Evolutionary conservation across 2,888 invertebrate species (phyloP).

Genomic region (Sinhomidia bicolor): DNA sequence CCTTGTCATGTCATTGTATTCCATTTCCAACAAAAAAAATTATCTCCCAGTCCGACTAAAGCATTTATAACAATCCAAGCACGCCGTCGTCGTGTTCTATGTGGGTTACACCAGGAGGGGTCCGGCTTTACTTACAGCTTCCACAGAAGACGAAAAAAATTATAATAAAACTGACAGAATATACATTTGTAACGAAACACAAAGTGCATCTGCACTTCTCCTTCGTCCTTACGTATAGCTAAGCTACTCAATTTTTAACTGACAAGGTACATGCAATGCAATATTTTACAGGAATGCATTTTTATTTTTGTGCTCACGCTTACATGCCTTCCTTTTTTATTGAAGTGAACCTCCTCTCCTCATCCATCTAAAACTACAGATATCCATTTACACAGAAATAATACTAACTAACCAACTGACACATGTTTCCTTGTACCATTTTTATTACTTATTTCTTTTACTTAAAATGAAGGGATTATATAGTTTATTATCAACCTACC

Average conservation of each 20-base stretch:
- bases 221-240: constrained; percentile 10
- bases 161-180: constrained; percentile 17
- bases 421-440: constrained; percentile 72
- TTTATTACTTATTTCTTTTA: constrained; percentile 38
- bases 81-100: constrained; percentile 14
- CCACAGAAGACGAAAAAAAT: constrained; percentile 33
- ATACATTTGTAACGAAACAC: constrained; percentile 34
- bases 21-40: neutral
- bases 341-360: neutral
- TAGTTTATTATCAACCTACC: constrained; percentile 53
- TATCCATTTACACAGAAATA: neutral
- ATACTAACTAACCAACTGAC: constrained; percentile 61
- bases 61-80: neutral
- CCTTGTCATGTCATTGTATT: constrained; percentile 34
- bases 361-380: neutral
- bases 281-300: constrained; percentile 18
- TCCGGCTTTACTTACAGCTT: constrained; percentile 24
- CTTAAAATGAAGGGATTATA: constrained; percentile 56
- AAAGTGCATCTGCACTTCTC: constrained; percentile 60
- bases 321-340: neutral
- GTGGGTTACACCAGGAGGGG: constrained; percentile 22
- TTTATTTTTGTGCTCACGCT: neutral
- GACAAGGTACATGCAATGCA: constrained; percentile 21
- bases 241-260: constrained; percentile 31
- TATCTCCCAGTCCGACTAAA: constrained; percentile 29